Base-by-base conservation (phyloP, 2,113 vertebrate genomes). In the Macquaria ambigua region DNA sequence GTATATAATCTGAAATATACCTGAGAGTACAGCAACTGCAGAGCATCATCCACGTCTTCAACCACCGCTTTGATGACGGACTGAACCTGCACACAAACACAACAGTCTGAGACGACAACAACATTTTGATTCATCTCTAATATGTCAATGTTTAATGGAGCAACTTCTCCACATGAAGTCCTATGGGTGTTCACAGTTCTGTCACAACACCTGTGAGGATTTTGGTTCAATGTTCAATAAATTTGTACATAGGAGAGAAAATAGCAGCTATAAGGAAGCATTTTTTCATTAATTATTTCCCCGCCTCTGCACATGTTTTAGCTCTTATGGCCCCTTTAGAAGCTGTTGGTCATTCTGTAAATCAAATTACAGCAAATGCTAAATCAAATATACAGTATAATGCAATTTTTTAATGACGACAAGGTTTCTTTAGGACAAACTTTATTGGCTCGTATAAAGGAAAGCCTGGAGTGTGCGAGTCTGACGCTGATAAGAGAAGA, bases 11-110 rank as follows among this genome's bases (percentile, higher is more conserved):
- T 74, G 5, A 69, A 72, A 80, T 63, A 8, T 77, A 96, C 94
- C 93, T 93, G 85, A 78, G 89, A 89, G 48, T 84, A 87, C 79
- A 96, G 87, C 53, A 93, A 28, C 83, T 90, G 88, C 73, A 95
- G 76, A 63, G 89, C 90, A 2, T 69, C 68, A 50, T 94, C 93
- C 81, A 95, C 92, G 37, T 93, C 89, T 50, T 87, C 20, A n/a
- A 90, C 78, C 4, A 71, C 52, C 2, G 56, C 23, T 52, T 53
- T 81, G 53, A 93, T 50, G 28, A 55, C 84, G 61, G 90, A 83
- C 62, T 81, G 25, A 71, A 87, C 73, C 93, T 90, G 85, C 28
- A 75, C 84, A 90, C 64, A 88, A 46, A 75, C 16, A 87, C 69
- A 81, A 69, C 50, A 71, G 11, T 16, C 5, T 25, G 2, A 67